Evolutionary conservation across 2,797 vertebrate species (phyloP).

Genomic region (Margarornis squamiger): DNA sequence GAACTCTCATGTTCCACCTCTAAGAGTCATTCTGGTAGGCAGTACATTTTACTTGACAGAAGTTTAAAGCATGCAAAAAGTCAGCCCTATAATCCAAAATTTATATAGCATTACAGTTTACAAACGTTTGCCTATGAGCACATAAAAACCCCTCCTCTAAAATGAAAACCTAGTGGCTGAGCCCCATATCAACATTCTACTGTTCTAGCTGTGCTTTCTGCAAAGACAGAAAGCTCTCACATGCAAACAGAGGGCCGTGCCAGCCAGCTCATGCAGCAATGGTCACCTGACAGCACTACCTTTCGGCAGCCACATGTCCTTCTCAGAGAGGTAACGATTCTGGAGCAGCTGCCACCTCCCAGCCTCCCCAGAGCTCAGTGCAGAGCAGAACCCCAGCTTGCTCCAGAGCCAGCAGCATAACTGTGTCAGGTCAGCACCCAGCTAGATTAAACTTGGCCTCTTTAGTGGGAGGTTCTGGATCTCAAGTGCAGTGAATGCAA

Average conservation of each 20-base stretch:
- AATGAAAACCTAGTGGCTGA: neutral
- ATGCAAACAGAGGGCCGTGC: fast-evolving
- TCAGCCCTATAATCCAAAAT: neutral
- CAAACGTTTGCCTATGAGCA: neutral
- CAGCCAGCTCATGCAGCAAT: neutral
- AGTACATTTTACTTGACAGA: neutral
- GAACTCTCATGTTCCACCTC: neutral
- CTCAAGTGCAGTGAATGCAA: neutral
- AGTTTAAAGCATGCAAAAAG: neutral
- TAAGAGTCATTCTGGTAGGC: neutral
- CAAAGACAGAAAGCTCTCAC: neutral
- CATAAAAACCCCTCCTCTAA: neutral
- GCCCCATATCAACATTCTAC: neutral
- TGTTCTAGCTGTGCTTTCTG: neutral
- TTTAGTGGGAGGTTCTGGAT: fast-evolving
- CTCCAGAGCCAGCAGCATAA: neutral
- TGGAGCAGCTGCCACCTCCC: neutral
- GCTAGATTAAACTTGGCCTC: neutral
- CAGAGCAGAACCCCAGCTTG: neutral
- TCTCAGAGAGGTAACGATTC: neutral
- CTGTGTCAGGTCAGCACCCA: neutral
- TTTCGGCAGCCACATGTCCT: neutral
- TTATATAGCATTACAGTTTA: neutral
- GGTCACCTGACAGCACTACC: neutral
- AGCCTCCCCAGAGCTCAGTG: neutral